These are phyloP conservation scores for Melopsittacus undulatus DNA, from an alignment of 2,797 vertebrate genomes.

Conservation along the genomic window DNA sequence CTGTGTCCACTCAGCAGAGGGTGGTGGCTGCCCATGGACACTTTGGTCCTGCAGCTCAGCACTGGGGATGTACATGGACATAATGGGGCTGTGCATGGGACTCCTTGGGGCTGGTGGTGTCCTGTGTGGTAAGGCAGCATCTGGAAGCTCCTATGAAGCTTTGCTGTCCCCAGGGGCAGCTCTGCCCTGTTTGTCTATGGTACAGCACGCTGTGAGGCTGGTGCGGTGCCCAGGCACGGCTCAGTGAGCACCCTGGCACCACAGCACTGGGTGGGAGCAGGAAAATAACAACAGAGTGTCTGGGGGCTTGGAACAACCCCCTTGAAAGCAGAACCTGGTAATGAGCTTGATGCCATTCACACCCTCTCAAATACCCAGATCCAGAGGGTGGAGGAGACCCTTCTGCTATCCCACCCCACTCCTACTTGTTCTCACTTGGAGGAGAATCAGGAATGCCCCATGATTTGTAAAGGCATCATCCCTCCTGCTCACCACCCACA, in stretches of 20 bases:
- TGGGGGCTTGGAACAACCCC: not conserved
- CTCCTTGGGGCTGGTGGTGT: not conserved
- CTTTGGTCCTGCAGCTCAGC: not conserved
- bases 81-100: not conserved
- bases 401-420: not conserved
- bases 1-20: not conserved
- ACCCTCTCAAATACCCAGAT: not conserved
- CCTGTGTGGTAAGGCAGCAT: not conserved
- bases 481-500: not conserved
- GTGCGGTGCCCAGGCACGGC: not conserved
- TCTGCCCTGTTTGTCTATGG: not conserved
- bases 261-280: not conserved
- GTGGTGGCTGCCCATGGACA: not conserved
- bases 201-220: rapidly evolving
- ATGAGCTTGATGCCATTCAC: not conserved
- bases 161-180: not conserved
- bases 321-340: not conserved
- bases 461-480: not conserved
- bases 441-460: not conserved
- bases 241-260: not conserved
- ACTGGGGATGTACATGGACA: not conserved
- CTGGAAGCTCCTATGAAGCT: not conserved
- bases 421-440: not conserved
- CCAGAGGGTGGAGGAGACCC: not conserved
- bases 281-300: not conserved